Evolutionary conservation across 2,797 vertebrate genomes (phyloP), one percentile per base, ranked within the genome.

Genomic region (Notolabrus celidotus): DNA sequence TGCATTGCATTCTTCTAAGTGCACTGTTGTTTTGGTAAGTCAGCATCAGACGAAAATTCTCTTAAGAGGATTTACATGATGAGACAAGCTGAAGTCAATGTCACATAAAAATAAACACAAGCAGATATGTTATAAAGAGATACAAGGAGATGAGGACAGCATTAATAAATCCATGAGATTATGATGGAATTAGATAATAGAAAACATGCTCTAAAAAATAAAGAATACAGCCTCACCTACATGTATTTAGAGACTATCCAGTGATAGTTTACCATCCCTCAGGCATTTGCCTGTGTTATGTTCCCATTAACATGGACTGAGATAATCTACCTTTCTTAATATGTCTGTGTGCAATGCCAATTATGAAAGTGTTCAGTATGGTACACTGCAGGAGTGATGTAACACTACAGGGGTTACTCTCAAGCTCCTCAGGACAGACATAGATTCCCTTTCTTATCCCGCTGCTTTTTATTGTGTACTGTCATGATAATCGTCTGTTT

Each of bases 61-160:
- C 38, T 1, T 86, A 83, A 84, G 84, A 84, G 78, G 79, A 88
- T n/a, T 86, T 88, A 85, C 77, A 67, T 3, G 61, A 72, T 53
- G 31, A 82, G 71, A 84, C 76, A 61, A 79, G 62, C 70, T 8
- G 47, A 53, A 81, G 79, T 80, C 77, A 81, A 69, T 74, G 81
- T 79, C 58, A 33, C 22, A 25, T 42, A 31, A 73, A 77, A 77
- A 65, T 55, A 54, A 74, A 67, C 22, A 70, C 52, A 27, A 52
- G 41, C 38, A 63, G 52, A 55, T 65, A 45, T 49, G 20, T 82
- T 52, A 57, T 39, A 46, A 23, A 52, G 51, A 47, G 23, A 80
- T 43, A 22, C 19, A 49, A 39, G 61, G 10, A 27, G 4, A 34
- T 63, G 1, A 77, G 76, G 66, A 56, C 29, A 20, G 53, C 36